phyloP scores from a whole-genome alignment of 2,797 vertebrate genomes.

The Rhinophrynus dorsalis region DNA sequence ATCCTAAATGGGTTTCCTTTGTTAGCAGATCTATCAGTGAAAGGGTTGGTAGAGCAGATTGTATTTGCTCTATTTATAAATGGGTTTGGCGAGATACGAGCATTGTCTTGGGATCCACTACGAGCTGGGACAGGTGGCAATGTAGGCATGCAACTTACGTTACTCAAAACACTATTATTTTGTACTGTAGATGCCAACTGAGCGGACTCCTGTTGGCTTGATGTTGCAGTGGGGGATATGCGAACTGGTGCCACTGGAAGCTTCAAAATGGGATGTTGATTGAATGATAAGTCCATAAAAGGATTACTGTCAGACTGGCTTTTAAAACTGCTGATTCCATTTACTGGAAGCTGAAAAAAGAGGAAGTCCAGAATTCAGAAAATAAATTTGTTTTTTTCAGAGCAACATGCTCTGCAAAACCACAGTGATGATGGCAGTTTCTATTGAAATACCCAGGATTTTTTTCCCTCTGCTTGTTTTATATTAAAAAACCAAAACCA shows the following conservation, averaged over 20 bases:
- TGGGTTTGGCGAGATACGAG: slow-evolving; percentile 14
- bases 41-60: slow-evolving; percentile 74
- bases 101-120: slow-evolving; percentile 78
- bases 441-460: no score
- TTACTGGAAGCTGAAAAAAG: slow-evolving; percentile 69
- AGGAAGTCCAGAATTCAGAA: slow-evolving; percentile 27
- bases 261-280: slow-evolving; percentile 73
- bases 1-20: slow-evolving; percentile 68
- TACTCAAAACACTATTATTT: slow-evolving; percentile 53
- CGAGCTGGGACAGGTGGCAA: slow-evolving; percentile 73
- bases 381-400: neutral
- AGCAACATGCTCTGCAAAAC: no score
- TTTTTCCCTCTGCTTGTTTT: no score
- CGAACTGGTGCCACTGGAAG: slow-evolving; percentile 66
- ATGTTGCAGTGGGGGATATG: slow-evolving; percentile 59
- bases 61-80: slow-evolving; percentile 60
- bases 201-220: slow-evolving; percentile 64
- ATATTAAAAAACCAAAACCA: no score
- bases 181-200: slow-evolving; percentile 67
- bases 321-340: slow-evolving; percentile 70
- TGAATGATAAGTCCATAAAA: slow-evolving; percentile 76
- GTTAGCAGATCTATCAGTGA: slow-evolving; percentile 62
- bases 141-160: slow-evolving; percentile 67
- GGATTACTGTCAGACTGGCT: slow-evolving; percentile 78
- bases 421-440: no score